Evolutionary conservation across 2,888 invertebrate genomes (phyloP).

Genomic region (Amblyjoppa proteus): DNA sequence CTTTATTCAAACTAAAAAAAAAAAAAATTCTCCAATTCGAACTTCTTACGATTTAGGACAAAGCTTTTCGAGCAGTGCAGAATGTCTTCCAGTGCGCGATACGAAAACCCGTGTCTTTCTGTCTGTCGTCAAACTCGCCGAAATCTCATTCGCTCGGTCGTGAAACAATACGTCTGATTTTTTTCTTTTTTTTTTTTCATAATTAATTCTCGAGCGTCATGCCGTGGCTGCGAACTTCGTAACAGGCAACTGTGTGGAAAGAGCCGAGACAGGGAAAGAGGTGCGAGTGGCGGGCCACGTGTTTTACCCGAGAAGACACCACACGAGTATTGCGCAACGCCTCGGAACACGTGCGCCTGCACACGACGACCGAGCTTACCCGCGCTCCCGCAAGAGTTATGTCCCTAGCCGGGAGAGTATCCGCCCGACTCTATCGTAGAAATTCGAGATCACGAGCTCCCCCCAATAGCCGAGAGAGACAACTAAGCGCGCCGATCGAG

Average conservation of each 20-base stretch:
- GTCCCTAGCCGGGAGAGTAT: not conserved
- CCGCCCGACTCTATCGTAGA: not conserved
- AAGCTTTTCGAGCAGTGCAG: no score
- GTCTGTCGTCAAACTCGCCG: no score
- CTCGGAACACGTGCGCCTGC: conserved; percentile 25
- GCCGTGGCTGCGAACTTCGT: not conserved
- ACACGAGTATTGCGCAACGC: conserved; percentile 31
- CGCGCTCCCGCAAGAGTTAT: not conserved
- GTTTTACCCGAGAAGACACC: conserved; percentile 25
- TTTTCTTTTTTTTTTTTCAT: not conserved
- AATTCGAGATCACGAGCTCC: conserved; percentile 1
- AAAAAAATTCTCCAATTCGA: not conserved
- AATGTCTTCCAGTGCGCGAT: no score
- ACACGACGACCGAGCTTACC: conserved; percentile 1
- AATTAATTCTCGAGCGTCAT: not conserved
- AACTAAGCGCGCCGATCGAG: not conserved
- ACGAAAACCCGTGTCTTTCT: no score
- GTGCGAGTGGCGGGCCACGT: conserved; percentile 36
- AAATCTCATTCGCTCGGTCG: no score
- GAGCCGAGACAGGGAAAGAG: not conserved
- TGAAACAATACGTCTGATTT: no score
- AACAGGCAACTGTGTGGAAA: not conserved
- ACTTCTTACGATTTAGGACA: not conserved
- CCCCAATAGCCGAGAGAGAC: not conserved
- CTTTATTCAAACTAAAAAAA: not conserved